phyloP scores from a whole-genome alignment of 2,113 vertebrate genomes.

The Heterochromis multidens region DNA sequence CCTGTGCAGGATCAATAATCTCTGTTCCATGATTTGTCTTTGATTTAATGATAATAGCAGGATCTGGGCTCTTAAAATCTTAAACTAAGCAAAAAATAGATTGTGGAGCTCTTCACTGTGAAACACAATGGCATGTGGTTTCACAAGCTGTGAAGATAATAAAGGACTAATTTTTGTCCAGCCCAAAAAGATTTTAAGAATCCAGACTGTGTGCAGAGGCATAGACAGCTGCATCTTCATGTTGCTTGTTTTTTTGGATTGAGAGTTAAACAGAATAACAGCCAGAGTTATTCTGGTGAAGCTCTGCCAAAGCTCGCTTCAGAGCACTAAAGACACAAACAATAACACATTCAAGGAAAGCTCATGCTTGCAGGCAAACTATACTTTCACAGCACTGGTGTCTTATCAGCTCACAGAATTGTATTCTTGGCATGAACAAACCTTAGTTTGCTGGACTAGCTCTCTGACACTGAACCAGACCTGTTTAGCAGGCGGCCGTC shows the following conservation, averaged over 20 bases:
- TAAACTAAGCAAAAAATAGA: neutral
- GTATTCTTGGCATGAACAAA: neutral
- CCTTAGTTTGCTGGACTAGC: neutral
- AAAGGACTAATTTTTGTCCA: neutral
- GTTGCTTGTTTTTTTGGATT: neutral
- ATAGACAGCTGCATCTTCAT: constrained; percentile 8
- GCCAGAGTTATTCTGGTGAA: neutral
- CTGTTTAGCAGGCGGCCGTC: constrained; percentile 18
- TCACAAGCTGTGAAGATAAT: neutral
- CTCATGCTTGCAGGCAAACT: neutral
- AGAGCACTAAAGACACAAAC: neutral
- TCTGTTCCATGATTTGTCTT: constrained; percentile 51
- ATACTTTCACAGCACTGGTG: neutral
- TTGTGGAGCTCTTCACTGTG: neutral
- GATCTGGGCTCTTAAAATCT: constrained; percentile 46
- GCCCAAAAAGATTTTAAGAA: constrained; percentile 16
- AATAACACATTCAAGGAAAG: neutral
- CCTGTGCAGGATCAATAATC: constrained; percentile 33
- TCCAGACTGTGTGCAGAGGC: constrained; percentile 4
- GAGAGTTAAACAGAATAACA: neutral
- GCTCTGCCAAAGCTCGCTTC: neutral
- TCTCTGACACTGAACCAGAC: neutral
- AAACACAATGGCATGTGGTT: neutral
- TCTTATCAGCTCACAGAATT: neutral
- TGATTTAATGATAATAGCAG: constrained; percentile 31